Base-by-base conservation (phyloP, 2,888 invertebrate genomes). In the Lutraria lutraria region DNA sequence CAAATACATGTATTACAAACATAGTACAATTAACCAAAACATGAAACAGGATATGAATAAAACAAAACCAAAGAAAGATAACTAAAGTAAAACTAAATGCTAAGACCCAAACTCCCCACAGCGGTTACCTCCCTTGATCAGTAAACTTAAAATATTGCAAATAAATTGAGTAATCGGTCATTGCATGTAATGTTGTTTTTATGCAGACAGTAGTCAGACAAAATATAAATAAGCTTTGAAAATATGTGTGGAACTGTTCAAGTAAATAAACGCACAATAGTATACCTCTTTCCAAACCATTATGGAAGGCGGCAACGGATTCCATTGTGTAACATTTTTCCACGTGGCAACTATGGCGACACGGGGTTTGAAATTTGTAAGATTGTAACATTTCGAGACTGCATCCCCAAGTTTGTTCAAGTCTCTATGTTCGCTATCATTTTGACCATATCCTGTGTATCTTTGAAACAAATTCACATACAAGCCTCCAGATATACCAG, bases 401-500 rank as follows among this genome's bases (percentile, higher is more conserved):
- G 29, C 43, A 12, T 60, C 6, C n/a, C 85, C 85, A 60, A 85
- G 80, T 29, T 34, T 60, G 21, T 53, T 15, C 12, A 85, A 60
- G 60, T 85, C 85, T 34, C 76, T 31, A 63, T 85, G 85, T 43
- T 60, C 34, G 21, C 56, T 85, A 43, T 54, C 29, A n/a, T 85
- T 80, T 43, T 43, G 56, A 43, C 80, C 85, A 85, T 85, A 85
- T 3, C 60, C 19, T 2, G 56, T 25, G 34, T 85, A 85, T 31
- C 34, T 29, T 21, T 85, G n/a, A 21, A 88, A 63, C 25, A 83
- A 54, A 63, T 83, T 34, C 25, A 88, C 80, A 31, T 83, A 43
- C 19, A 88, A 63, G n/a, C 87, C 87, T 15, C 83, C 83, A 29
- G 87, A 79, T 16, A 88, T 76, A 6, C 63, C 25, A 15, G 79